Conservation (phyloP, 2,888 invertebrate species). For the Himalopsyche kuldschensis region DNA sequence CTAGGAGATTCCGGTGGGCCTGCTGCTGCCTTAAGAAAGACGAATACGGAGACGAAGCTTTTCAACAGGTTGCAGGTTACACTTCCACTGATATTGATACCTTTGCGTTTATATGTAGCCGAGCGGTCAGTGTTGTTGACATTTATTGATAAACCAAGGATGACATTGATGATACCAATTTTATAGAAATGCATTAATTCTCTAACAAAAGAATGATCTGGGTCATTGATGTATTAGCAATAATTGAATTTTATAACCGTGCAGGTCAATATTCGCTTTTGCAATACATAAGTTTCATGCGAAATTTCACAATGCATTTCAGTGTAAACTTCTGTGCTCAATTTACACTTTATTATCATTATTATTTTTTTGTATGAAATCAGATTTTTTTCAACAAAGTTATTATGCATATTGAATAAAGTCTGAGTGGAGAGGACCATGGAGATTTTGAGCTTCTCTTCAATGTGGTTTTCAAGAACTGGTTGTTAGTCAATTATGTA, state of each 20-base stretch:
- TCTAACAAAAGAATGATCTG: background rate
- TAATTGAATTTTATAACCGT: background rate
- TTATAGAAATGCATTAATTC: too few species aligned
- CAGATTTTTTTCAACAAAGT: too few species aligned
- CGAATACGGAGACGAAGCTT: conserved; percentile 76
- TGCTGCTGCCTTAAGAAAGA: conserved; percentile 74
- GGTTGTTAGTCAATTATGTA: too few species aligned
- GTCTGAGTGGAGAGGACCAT: too few species aligned
- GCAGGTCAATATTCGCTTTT: background rate
- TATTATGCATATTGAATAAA: too few species aligned
- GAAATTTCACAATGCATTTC: background rate
- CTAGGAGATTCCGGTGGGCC: conserved; percentile 73
- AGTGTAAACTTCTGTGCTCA: background rate
- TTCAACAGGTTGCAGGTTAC: conserved; percentile 76
- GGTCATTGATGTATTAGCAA: background rate
- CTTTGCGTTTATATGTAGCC: too few species aligned
- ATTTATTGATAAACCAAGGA: too few species aligned
- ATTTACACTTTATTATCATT: background rate
- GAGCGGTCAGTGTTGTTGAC: too few species aligned
- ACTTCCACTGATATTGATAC: background rate
- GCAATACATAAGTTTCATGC: background rate
- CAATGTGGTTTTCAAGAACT: too few species aligned
- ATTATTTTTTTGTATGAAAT: too few species aligned
- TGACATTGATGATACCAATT: too few species aligned
- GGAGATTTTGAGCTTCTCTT: too few species aligned